Evolutionary conservation across 2,888 invertebrate genomes (phyloP).

Genomic region (Mesorhabditis sp.): DNA sequence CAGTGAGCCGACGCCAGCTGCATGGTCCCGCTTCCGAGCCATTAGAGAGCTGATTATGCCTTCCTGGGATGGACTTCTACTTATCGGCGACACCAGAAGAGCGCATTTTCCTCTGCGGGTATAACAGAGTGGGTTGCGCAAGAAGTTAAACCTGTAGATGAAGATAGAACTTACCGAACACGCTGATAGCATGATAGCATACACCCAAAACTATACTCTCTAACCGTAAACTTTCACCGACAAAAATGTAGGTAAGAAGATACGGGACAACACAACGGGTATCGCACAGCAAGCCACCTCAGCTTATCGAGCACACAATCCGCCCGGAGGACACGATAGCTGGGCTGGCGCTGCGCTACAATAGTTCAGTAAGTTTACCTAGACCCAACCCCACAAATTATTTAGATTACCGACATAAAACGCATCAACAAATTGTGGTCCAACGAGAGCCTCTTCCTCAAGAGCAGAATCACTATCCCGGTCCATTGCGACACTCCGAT

Average conservation of each 20-base stretch:
- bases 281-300: slow-evolving; percentile 21
- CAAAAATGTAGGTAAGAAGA: slow-evolving; percentile 26
- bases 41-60: neutral
- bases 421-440: slow-evolving; percentile 44
- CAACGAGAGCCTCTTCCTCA: slow-evolving; percentile 31
- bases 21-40: no score
- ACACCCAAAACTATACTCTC: neutral
- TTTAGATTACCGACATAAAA: slow-evolving; percentile 38
- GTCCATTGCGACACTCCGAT: slow-evolving; percentile 6
- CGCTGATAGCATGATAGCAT: neutral
- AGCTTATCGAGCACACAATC: slow-evolving; percentile 26
- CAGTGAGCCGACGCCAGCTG: no score
- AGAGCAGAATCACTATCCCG: slow-evolving; percentile 33
- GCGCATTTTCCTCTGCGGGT: slow-evolving; percentile 35
- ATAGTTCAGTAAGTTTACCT: slow-evolving; percentile 31
- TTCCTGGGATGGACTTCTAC: neutral
- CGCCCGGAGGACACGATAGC: slow-evolving; percentile 32
- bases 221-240: neutral
- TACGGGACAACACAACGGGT: slow-evolving; percentile 36
- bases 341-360: slow-evolving; percentile 35
- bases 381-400: neutral
- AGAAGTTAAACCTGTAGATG: no score
- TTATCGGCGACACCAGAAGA: slow-evolving; percentile 30
- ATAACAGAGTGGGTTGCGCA: slow-evolving; percentile 21
- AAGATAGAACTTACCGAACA: neutral